Conservation (phyloP, 2,888 invertebrate species). For the Ectemnius lituratus region DNA sequence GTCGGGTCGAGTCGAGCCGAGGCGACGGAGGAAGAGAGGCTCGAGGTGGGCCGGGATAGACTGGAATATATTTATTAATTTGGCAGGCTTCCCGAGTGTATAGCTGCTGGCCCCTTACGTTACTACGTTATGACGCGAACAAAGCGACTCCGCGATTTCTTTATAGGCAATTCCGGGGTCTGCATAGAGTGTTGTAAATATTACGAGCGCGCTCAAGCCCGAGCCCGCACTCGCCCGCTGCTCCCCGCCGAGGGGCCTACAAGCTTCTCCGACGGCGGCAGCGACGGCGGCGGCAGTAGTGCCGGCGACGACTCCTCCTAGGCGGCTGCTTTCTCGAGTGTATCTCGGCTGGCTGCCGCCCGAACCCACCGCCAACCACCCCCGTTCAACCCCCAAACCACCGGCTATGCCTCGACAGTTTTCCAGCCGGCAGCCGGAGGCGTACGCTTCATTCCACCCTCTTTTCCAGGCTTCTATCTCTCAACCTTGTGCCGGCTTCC, state of each 20-base stretch:
- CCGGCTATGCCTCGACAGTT: neutral
- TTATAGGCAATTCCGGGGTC: constrained; percentile 77
- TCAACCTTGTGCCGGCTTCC: constrained; percentile 3
- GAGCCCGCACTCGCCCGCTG: too few species aligned
- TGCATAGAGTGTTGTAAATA: constrained; percentile 75
- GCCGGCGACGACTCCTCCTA: neutral
- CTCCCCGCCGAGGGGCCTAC: constrained; percentile 3
- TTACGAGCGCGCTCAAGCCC: constrained; percentile 50
- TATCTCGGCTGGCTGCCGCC: constrained; percentile 2
- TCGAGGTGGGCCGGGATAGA: constrained; percentile 59
- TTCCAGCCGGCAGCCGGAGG: neutral
- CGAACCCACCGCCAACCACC: neutral
- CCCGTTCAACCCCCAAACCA: neutral
- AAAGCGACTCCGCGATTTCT: constrained; percentile 76
- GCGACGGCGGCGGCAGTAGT: neutral
- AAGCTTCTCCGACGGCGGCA: neutral
- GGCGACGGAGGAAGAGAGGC: constrained; percentile 34
- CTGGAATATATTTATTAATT: constrained; percentile 77
- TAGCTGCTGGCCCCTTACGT: constrained; percentile 72
- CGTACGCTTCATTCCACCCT: constrained; percentile 5
- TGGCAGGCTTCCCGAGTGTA: constrained; percentile 74
- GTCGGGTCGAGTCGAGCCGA: neutral
- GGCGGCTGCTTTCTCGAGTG: constrained; percentile 4
- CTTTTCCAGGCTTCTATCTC: constrained; percentile 8
- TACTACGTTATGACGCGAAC: constrained; percentile 77